phyloP scores from a whole-genome alignment of 2,113 vertebrate species.

The Lampris megalopsis region DNA sequence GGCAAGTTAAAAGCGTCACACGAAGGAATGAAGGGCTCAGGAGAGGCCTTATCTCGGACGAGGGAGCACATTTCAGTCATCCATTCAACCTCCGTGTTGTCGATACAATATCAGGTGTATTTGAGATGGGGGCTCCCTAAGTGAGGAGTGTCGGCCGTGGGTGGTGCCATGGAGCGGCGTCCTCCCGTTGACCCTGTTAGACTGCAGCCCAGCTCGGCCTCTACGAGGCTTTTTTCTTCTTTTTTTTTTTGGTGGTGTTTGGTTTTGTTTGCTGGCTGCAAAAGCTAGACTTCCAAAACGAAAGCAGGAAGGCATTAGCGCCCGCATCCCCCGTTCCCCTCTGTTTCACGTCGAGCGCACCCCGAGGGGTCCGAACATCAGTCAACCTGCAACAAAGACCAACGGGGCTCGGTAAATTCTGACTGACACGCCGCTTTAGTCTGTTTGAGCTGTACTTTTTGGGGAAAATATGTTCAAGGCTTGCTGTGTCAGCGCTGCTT shows the following conservation, averaged over 20 bases:
- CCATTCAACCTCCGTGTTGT: constrained; percentile 54
- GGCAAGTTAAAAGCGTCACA: constrained; percentile 52
- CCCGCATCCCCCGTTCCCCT: constrained; percentile 40
- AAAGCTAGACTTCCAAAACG: constrained; percentile 6
- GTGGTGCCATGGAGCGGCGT: neutral
- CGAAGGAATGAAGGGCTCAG: constrained; percentile 56
- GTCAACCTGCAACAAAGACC: constrained; percentile 56
- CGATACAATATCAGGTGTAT: constrained; percentile 74
- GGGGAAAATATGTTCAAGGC: constrained; percentile 52
- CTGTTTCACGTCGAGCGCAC: constrained; percentile 42
- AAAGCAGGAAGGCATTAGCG: constrained; percentile 45
- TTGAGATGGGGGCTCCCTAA: constrained; percentile 47
- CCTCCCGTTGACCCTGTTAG: constrained; percentile 36
- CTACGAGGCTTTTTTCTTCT: constrained; percentile 14
- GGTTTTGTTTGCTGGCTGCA: constrained; percentile 13
- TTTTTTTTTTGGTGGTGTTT: too few species aligned
- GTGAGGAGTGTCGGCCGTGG: constrained; percentile 36
- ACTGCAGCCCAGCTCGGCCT: constrained; percentile 37
- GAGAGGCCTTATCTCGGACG: constrained; percentile 43
- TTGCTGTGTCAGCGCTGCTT: constrained; percentile 54
- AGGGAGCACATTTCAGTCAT: constrained; percentile 28
- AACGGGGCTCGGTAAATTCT: constrained; percentile 52
- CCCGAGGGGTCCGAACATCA: constrained; percentile 59
- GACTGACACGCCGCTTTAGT: constrained; percentile 55
- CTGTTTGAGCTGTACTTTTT: constrained; percentile 38